phyloP scores from a whole-genome alignment of 2,113 vertebrate genomes.

The Baryphthengus martii region DNA sequence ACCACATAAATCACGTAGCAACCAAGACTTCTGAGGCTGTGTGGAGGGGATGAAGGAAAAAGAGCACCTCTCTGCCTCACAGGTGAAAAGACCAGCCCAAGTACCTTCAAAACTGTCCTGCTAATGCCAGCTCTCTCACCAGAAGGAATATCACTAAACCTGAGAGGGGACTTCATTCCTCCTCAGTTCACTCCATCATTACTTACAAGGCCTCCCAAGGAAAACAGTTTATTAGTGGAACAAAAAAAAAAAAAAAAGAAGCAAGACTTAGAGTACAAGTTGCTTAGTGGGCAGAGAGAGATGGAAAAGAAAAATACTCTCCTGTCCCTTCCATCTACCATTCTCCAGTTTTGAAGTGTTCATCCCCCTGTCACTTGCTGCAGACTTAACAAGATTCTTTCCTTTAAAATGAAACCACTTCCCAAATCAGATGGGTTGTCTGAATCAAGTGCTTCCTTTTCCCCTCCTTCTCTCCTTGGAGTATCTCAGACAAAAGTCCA shows the following conservation, averaged over 20 bases:
- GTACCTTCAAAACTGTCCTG: not conserved
- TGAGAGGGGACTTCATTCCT: not conserved
- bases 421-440: not conserved
- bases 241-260: not conserved
- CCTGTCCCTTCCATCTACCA: not conserved
- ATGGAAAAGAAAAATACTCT: not conserved
- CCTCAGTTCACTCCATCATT: not conserved
- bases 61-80: not conserved
- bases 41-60: not conserved
- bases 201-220: not conserved
- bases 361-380: not conserved
- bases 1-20: not conserved
- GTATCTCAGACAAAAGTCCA: not conserved
- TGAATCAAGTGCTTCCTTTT: slow-evolving; percentile 15
- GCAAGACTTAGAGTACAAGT: not conserved
- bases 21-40: not conserved
- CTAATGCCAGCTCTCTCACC: not conserved
- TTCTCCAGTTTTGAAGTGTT: not conserved
- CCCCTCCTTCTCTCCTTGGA: accelerated
- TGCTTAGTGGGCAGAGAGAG: not conserved
- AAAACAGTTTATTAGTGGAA: not conserved
- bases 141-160: not conserved
- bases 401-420: slow-evolving; percentile 2
- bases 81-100: not conserved
- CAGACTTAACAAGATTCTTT: not conserved